Percentiles rank a stretch among this genome's conserved stretches.
These are phyloP conservation scores for Bothrops jararaca DNA, from an alignment of 2,113 vertebrate genomes.

Conservation along the genomic window DNA sequence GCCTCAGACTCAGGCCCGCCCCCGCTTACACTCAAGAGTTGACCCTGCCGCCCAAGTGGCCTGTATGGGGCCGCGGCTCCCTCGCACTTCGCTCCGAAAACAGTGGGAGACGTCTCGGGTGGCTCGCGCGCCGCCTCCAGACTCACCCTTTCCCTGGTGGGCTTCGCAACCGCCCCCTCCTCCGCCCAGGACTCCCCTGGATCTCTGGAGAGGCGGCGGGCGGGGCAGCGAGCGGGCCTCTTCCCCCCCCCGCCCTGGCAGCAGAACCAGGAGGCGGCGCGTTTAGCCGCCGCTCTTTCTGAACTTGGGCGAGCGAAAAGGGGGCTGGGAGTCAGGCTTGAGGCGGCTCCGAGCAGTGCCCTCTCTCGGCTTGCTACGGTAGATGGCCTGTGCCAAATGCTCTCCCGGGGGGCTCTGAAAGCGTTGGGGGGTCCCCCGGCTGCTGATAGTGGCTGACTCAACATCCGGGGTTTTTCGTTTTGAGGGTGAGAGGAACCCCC, in stretches of 20 bases:
- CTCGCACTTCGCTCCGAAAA: neutral
- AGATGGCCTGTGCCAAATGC: neutral
- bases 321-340: neutral
- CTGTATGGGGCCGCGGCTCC: neutral
- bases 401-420: neutral
- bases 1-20: neutral
- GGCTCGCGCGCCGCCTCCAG: neutral
- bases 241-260: neutral
- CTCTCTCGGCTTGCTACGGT: neutral
- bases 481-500: neutral
- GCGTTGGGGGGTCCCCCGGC: neutral
- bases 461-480: neutral
- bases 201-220: neutral
- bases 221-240: neutral
- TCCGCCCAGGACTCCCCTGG: neutral
- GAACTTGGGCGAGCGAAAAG: neutral
- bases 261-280: neutral
- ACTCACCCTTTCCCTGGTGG: neutral
- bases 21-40: neutral
- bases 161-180: neutral
- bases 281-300: neutral
- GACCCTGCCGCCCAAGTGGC: neutral
- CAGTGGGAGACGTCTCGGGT: neutral
- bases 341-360: neutral
- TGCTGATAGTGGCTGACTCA: neutral